Evolutionary conservation across 2,797 vertebrate species (phyloP).

Genomic region (Simalia tracyae): DNA sequence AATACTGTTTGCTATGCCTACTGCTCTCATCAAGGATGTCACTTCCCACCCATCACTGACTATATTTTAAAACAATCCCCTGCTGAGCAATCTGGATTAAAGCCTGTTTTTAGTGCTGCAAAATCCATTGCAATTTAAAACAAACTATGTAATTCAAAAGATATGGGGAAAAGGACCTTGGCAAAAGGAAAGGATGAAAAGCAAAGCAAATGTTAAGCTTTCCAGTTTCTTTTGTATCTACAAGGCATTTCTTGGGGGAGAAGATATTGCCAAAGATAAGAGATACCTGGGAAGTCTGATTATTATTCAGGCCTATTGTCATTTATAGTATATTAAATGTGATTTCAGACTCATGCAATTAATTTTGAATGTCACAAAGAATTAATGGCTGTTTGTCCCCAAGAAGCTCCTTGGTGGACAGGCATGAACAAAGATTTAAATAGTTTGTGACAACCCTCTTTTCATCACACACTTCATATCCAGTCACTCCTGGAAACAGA

Average conservation of each 20-base stretch:
- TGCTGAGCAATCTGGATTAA: conserved; percentile 31
- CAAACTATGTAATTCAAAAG: conserved; percentile 9
- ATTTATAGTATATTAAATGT: not conserved
- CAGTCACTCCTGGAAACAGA: not conserved
- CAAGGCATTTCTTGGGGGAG: not conserved
- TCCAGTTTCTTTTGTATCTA: not conserved
- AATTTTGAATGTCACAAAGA: not conserved
- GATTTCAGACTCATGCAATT: not conserved
- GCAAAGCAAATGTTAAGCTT: not conserved
- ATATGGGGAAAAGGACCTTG: not conserved
- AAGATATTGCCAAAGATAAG: not conserved
- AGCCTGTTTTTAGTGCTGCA: not conserved
- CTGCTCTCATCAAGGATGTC: conserved; percentile 6
- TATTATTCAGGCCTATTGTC: not conserved
- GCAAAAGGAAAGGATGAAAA: not conserved
- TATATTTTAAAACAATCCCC: conserved; percentile 22
- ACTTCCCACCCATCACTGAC: conserved; percentile 17
- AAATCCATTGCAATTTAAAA: conserved; percentile 24
- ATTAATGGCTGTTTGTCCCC: not conserved
- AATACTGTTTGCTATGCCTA: conserved; percentile 9
- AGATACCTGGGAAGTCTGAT: not conserved
- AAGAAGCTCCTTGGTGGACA: not conserved
- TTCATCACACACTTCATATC: not conserved
- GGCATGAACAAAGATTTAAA: not conserved
- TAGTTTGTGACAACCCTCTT: not conserved